Base-by-base conservation (phyloP, 2,888 invertebrate genomes). In the Hirtodrosophila trivittata region DNA sequence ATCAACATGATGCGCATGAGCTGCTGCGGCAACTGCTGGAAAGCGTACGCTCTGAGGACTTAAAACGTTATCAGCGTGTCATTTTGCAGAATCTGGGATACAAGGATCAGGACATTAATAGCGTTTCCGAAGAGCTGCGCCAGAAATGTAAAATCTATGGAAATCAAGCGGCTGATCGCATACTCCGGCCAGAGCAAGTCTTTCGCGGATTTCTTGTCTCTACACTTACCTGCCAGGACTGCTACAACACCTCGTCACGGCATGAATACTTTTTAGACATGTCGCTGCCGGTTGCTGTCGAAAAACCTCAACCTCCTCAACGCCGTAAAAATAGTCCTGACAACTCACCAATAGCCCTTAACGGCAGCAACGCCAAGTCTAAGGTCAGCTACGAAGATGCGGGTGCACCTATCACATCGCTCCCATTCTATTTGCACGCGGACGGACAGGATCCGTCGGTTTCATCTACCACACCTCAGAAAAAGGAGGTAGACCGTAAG, bases 1-100 rank as follows among this genome's bases (percentile, higher is more conserved):
- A 97, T 81, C 98, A 99, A 88, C 99, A 99, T 87, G 99, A 99
- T 89, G 95, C 98, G 0, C 99, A 99, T 87, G 99, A 99, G 90
- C 91, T 99, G 52, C 92, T 99, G 12, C 92, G 98, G 50, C 97
- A 97, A 91, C 91, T 99, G 41, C 91, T 99, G 46, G 98, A 99
- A 90, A 95, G 95, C 70, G 95, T 98, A 71, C 93, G 95, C 90
- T 93, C 94, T 5, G 95, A 94, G 86, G 94, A 94, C 80, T 92
- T 94, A 3, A 93, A 96, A 90, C 94, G 97, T 64, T 97, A 97
- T 87, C 95, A 97, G 89, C 91, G 93, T 1, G 94, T 96, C 45
- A 97, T 98, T 82, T 92, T 98, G 50, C 93, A 94, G 77, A 93
- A 94, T 86, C 92, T 96, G 58, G 95, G 95, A 60, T 92, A 96